Conservation (phyloP, 23 tunicate species). For the Pegea sp. region DNA sequence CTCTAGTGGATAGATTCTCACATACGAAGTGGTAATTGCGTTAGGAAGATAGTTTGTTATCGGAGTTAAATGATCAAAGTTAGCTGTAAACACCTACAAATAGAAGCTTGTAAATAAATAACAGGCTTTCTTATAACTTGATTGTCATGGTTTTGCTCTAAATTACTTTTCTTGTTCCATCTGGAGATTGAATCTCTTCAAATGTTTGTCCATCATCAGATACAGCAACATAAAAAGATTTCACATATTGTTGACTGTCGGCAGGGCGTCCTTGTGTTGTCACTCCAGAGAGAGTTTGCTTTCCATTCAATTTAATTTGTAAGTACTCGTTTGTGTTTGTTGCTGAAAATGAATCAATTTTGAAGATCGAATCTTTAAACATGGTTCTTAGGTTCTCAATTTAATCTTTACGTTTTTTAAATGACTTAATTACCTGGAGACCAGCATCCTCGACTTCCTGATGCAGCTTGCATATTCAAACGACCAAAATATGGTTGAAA, state of each 20-base stretch:
- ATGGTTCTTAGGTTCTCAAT: no score
- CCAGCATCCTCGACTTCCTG: conserved; percentile 43
- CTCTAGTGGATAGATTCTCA: conserved; percentile 26
- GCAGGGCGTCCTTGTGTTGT: conserved; percentile 84
- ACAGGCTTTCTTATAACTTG: no score
- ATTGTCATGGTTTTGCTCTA: no score
- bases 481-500: conserved; percentile 41
- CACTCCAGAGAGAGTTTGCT: conserved; percentile 40
- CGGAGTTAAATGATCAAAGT: conserved; percentile 32
- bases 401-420: no score
- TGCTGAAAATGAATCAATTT: no score
- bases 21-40: conserved; percentile 38
- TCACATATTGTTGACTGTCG: conserved; percentile 33
- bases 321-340: conserved; percentile 10
- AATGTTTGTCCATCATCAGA: conserved; percentile 36
- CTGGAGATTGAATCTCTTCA: neutral
- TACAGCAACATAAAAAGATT: conserved; percentile 20
- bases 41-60: conserved; percentile 36
- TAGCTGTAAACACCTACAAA: conserved; percentile 27
- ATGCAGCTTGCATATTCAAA: conserved; percentile 31
- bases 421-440: conserved; percentile 3
- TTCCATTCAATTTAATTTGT: conserved; percentile 23
- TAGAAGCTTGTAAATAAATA: neutral
- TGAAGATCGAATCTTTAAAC: no score
- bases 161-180: neutral